A percentile compares a stretch with the other conserved stretches of the same genome.
phyloP scores from a whole-genome alignment of 2,113 vertebrate genomes.

The Todiramphus saurophagus region DNA sequence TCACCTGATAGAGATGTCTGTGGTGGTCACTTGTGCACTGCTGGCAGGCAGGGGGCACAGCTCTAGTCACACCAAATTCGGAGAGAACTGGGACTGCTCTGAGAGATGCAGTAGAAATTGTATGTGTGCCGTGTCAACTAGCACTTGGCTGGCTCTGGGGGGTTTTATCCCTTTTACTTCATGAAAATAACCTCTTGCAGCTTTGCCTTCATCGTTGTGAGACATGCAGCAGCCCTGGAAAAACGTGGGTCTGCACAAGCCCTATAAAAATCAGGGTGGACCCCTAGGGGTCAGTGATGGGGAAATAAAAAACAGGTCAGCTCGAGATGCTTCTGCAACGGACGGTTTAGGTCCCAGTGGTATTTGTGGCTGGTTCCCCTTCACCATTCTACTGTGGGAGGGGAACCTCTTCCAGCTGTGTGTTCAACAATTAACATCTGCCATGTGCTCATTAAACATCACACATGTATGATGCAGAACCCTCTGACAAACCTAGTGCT shows the following conservation, averaged over 20 bases:
- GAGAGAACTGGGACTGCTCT: neutral
- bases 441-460: neutral
- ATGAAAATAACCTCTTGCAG: neutral
- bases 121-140: neutral
- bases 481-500: neutral
- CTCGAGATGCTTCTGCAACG: neutral
- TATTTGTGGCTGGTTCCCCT: neutral
- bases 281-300: neutral
- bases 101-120: neutral
- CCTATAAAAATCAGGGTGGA: neutral
- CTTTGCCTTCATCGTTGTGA: neutral
- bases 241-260: neutral
- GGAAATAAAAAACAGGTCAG: neutral
- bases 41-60: neutral
- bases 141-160: neutral
- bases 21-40: neutral
- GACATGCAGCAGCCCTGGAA: neutral
- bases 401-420: neutral
- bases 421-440: constrained; percentile 14
- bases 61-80: neutral
- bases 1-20: neutral
- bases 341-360: neutral
- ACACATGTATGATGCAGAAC: neutral
- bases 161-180: neutral
- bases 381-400: neutral